These are phyloP conservation scores for Ditylenchus weischeri DNA, from an alignment of 2,888 invertebrate genomes.

Conservation along the genomic window DNA sequence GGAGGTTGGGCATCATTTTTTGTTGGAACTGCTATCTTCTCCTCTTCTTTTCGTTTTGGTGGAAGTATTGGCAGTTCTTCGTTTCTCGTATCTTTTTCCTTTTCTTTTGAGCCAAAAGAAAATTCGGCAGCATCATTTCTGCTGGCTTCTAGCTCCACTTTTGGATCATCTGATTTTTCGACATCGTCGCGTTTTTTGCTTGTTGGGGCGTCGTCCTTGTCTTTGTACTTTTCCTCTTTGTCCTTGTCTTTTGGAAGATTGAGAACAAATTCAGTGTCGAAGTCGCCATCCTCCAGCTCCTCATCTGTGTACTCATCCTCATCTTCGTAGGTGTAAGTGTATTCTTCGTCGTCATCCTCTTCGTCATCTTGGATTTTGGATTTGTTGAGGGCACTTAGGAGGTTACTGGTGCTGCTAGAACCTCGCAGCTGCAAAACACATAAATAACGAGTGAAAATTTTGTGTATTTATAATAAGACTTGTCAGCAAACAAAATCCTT, in stretches of 20 bases:
- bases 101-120: no score
- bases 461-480: no score
- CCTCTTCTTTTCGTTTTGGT: constrained; percentile 17
- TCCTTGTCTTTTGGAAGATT: constrained; percentile 9
- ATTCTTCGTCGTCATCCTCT: constrained; percentile 14
- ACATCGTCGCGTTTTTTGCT: not conserved
- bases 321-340: constrained; percentile 13
- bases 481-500: no score
- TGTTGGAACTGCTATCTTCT: constrained; percentile 14
- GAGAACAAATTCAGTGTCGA: not conserved
- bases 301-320: constrained; percentile 11
- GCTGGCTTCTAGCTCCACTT: constrained; percentile 9
- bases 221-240: constrained; percentile 8
- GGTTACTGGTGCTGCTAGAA: no score
- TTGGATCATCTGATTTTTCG: not conserved
- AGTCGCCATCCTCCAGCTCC: constrained; percentile 16
- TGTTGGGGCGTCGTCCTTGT: not conserved
- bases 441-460: no score
- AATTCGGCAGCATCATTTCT: constrained; percentile 10
- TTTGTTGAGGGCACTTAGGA: no score
- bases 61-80: constrained; percentile 1
- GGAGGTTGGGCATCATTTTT: constrained; percentile 18
- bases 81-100: not conserved
- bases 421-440: no score
- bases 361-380: constrained; percentile 3